Evolutionary conservation across 2,888 invertebrate species (phyloP).

Genomic region (Dryobota labecula): DNA sequence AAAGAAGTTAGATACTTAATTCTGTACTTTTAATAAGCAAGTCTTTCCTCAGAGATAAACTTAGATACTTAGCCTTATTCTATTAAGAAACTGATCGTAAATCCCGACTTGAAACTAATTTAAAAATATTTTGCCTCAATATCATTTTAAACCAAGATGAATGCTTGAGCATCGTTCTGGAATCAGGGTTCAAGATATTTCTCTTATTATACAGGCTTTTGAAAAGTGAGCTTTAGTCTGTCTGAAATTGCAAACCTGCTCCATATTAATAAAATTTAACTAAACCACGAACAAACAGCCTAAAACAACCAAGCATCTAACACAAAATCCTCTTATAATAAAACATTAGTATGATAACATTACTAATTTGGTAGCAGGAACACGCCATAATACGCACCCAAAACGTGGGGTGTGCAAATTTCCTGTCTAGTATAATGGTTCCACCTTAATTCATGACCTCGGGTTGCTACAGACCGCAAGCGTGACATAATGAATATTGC

Average conservation of each 20-base stretch:
- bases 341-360: conserved; percentile 57
- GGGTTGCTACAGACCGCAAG: conserved; percentile 74
- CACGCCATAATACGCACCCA: conserved; percentile 71
- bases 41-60: background rate
- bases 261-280: conserved; percentile 37
- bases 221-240: background rate
- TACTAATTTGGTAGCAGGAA: conserved; percentile 61
- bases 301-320: conserved; percentile 20
- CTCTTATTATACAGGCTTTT: background rate
- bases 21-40: background rate
- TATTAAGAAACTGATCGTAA: background rate
- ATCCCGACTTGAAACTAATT: background rate
- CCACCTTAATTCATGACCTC: conserved; percentile 82
- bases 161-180: background rate
- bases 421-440: conserved; percentile 82
- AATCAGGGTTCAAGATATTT: conserved; percentile 6
- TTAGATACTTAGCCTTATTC: background rate
- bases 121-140: background rate
- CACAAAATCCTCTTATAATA: conserved; percentile 49
- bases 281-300: conserved; percentile 25
- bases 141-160: background rate
- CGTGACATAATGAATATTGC: conserved; percentile 81
- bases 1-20: background rate
- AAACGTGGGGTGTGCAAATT: conserved; percentile 80
- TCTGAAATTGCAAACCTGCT: background rate